These are phyloP conservation scores for Lytechinus pictus DNA, from an alignment of 35 echinoderm and acorn worm genomes.

Conservation along the genomic window DNA sequence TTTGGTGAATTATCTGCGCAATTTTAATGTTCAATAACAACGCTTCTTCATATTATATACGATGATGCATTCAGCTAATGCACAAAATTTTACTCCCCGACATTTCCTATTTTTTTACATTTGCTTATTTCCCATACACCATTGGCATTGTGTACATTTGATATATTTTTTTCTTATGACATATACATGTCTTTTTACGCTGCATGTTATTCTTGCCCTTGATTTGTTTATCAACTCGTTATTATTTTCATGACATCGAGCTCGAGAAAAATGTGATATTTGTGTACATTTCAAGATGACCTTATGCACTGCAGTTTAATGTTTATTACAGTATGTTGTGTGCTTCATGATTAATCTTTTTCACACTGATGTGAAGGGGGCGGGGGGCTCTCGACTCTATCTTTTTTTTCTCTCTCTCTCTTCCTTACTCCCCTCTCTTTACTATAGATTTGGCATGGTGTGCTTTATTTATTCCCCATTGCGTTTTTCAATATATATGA, in stretches of 20 bases:
- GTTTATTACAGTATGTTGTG: background rate
- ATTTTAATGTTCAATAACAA: too few relatives aligned
- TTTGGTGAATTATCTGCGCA: too few relatives aligned
- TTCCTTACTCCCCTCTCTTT: background rate
- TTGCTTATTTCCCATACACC: background rate
- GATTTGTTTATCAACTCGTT: background rate
- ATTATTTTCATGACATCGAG: background rate
- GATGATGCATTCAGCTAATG: too few relatives aligned
- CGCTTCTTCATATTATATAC: too few relatives aligned
- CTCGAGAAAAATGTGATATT: background rate
- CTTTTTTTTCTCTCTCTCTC: too few relatives aligned
- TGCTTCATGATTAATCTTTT: background rate
- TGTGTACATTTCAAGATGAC: background rate
- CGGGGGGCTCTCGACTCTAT: too few relatives aligned
- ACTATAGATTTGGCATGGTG: background rate
- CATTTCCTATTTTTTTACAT: background rate
- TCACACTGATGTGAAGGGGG: background rate
- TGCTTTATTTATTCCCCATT: background rate
- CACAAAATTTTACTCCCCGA: too few relatives aligned
- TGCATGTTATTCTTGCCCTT: background rate
- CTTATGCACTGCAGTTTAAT: background rate
- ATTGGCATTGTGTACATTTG: background rate
- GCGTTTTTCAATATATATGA: background rate
- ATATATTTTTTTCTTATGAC: background rate
- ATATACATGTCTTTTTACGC: background rate